Evolutionary conservation across 2,888 invertebrate genomes (phyloP), one percentile per base, ranked within the genome.

Genomic region (Uropetala carovei): DNA sequence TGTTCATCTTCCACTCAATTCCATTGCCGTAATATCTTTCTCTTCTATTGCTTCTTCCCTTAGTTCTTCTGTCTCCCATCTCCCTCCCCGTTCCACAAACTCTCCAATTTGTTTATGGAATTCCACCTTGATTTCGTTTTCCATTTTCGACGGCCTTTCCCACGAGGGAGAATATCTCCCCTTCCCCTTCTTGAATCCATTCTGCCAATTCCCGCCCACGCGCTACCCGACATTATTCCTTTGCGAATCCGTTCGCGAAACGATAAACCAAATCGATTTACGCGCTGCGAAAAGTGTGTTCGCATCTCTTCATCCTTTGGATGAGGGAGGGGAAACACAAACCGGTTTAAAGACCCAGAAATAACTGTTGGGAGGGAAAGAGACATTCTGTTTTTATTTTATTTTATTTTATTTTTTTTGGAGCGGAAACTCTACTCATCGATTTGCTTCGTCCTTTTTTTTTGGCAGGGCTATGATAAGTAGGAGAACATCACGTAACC

Each of bases 201-300:
- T 75, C 75, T 22, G 75, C 75, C 75, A 75, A 75, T 75, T 75
- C 75, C 75, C 75, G 75, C 13, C 27, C 22, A 75, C 75, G 27
- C n/a, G 22, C 22, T 75, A 22, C 75, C 43, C 43, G 22, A 75
- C 22, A 75, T 75, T 75, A 75, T 75, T 75, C 75, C 75, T 75
- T 75, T 27, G 16, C 75, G 11, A 27, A 75, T 75, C 75, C 27
- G 22, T 75, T 75, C 75, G 22, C 9, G 27, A 75, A 75, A 75
- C 75, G 22, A 75, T 75, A 75, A 75, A 75, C 75, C 75, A 27
- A 75, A 27, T 75, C 75, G 75, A 22, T 75, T 75, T 75, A 75
- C 75, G 75, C 75, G 75, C 75, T 22, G 27, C 9, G 75, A 75
- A 13, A 75, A 4, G 11, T 9, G 75, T 75, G 27, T 13, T 75